Evolutionary conservation across 2,113 vertebrate genomes (phyloP).

Genomic region (Tricholaema leucomelas): DNA sequence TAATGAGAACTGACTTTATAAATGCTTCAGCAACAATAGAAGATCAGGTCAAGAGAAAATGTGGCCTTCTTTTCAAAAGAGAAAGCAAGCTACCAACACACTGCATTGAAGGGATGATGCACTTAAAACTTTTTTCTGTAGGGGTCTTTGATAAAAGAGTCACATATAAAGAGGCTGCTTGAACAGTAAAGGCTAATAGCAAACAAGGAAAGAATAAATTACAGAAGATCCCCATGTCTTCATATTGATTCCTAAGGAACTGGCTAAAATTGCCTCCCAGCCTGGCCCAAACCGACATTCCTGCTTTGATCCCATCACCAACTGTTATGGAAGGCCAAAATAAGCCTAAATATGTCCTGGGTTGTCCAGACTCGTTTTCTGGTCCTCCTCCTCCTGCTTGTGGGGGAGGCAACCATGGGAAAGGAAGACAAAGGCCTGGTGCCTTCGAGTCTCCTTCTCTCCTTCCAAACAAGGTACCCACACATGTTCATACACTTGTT

Average conservation of each 20-base stretch:
- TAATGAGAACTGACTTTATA: neutral
- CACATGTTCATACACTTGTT: no score
- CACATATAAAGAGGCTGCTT: neutral
- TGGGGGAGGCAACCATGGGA: no score
- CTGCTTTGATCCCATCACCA: no score
- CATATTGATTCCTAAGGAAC: neutral
- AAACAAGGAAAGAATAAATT: neutral
- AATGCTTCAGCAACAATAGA: neutral
- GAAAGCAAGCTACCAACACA: neutral
- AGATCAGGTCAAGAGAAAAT: neutral
- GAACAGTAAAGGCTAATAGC: neutral
- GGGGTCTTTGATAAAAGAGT: neutral
- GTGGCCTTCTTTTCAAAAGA: neutral
- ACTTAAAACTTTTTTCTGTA: neutral
- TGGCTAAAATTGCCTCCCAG: neutral
- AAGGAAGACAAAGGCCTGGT: no score
- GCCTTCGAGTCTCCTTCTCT: no score
- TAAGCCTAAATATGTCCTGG: no score
- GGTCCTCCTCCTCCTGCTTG: no score
- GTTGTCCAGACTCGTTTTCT: no score
- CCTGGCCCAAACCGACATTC: no score
- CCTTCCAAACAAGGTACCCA: no score
- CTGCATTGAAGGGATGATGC: neutral
- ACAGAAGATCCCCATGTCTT: neutral
- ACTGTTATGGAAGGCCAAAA: no score